Evolutionary conservation across 1,140 invertebrate species (phyloP), one percentile per base, ranked within the genome.

Genomic region (Chironomus tepperi): DNA sequence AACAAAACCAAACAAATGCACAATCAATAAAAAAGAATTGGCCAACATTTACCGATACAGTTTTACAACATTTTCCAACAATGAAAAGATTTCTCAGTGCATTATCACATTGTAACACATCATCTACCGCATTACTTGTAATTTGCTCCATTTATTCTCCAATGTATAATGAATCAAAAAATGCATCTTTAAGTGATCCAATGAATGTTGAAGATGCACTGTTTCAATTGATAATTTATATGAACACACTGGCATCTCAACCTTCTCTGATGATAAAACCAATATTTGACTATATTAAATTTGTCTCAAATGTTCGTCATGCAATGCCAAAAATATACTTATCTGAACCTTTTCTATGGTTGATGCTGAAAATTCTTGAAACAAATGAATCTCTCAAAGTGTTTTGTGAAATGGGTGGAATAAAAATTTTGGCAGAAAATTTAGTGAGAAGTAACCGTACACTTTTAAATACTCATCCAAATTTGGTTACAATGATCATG

Each of bases 31-130:
- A 80, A 80, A 83, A 76, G 79, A 84, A 19, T 82, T 79, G 87
- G 74, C 89, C 89, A 7, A 91, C 89, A 77, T 85, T 93, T 19
- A 90, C 91, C 1, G 91, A 93, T 80, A 89, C 87, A 88, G 91
- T 93, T 8, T 77, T 93, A 24, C 89, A 91, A 80, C 88, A 93
- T 77, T 87, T 89, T 75, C 86, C 88, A 0, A 93, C 93, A 2
- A 94, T 96, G 89, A 89, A 91, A 79, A 87, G 90, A 75, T 86
- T 96, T 76, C 87, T 95, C 80, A 88, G 86, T 79, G 90, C 89
- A 73, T 83, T 93, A 67, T 91, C 88, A 74, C 87, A 88, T 72
- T 91, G 89, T 78, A 88, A 88, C 21, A 87, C 88, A 42, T 88
- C 89, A 72, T 89, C 90, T 3, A 83, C 89, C 73, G 85, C 86